Evolutionary conservation across 2,888 invertebrate species (phyloP).

Genomic region (Limnephilus rhombicus): DNA sequence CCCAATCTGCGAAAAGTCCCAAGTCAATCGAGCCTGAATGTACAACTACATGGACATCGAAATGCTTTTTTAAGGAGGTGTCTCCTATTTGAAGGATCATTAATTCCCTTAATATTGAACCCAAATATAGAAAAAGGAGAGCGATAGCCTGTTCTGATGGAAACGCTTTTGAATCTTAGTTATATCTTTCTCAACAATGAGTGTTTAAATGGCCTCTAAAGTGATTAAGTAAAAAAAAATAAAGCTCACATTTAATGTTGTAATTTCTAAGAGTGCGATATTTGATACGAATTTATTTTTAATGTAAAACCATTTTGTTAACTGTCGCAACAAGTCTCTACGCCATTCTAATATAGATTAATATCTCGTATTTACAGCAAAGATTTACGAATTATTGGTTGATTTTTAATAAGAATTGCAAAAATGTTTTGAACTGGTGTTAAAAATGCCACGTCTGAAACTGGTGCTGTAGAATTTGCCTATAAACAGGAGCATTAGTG

Average conservation of each 20-base stretch:
- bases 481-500: no score
- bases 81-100: not conserved
- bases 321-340: not conserved
- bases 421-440: not conserved
- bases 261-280: not conserved
- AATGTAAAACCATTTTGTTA: not conserved
- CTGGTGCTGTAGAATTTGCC: no score
- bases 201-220: not conserved
- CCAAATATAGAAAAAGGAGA: conserved; percentile 23
- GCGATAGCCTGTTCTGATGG: not conserved
- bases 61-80: not conserved
- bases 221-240: not conserved
- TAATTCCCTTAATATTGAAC: not conserved
- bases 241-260: not conserved
- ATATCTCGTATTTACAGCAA: no score
- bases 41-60: not conserved
- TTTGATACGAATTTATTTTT: not conserved
- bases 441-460: no score
- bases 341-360: no score
- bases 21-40: not conserved
- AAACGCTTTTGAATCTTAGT: not conserved
- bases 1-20: not conserved
- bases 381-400: no score
- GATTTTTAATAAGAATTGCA: no score
- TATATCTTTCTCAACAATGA: not conserved